A percentile compares a stretch with the other conserved stretches of the same genome.
These are phyloP conservation scores for Anhinga rufa DNA, from an alignment of 2,113 vertebrate genomes.

Conservation along the genomic window DNA sequence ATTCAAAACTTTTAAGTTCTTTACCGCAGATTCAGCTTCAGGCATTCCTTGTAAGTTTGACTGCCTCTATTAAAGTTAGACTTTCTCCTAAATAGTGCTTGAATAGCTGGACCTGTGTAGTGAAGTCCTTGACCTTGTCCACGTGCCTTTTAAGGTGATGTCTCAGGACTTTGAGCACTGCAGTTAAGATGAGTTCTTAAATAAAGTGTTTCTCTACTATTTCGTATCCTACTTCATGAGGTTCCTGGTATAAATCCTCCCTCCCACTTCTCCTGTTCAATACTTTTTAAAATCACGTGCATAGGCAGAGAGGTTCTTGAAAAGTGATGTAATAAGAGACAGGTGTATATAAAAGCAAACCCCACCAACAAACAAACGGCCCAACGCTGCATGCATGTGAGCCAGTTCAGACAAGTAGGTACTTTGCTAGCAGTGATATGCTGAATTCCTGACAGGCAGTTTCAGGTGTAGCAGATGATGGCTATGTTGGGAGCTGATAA, in stretches of 20 bases:
- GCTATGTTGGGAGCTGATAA: not conserved
- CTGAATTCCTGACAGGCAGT: not conserved
- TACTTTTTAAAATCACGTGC: not conserved
- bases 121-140: not conserved
- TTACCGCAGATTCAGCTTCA: not conserved
- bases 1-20: not conserved
- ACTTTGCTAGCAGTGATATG: not conserved
- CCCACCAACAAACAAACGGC: not conserved
- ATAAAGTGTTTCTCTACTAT: not conserved
- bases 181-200: not conserved
- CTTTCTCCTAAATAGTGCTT: not conserved
- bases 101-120: not conserved
- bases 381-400: fast-evolving
- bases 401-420: not conserved
- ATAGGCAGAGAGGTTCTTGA: not conserved
- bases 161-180: not conserved
- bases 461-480: not conserved
- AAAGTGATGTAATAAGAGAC: not conserved
- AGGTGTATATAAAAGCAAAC: not conserved
- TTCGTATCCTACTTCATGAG: not conserved
- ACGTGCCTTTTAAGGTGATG: not conserved
- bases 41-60: not conserved
- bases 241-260: not conserved
- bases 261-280: not conserved
- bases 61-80: not conserved